Base-by-base conservation (phyloP, 2,888 invertebrate genomes). In the Disparrhopalites patrizii region DNA sequence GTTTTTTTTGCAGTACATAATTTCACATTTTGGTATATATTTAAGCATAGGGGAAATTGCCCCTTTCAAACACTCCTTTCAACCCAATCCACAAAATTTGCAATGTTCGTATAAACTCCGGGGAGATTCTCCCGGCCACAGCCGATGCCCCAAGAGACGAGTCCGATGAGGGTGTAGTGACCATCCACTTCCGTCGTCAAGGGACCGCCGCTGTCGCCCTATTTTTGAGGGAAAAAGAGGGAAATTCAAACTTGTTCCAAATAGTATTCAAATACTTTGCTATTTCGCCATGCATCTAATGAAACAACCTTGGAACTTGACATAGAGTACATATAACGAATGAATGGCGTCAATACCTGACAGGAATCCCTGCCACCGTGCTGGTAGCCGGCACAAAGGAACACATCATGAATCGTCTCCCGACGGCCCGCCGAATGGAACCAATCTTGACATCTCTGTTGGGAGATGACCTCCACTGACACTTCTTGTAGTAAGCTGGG, bases 321-420 rank as follows among this genome's bases (percentile, higher is more conserved):
- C n/a, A n/a, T n/a, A n/a, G n/a, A n/a, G n/a, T n/a, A 54, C 43
- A 28, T 55, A 62, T 1, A 15, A 20, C 2, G 40, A 1, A 36
- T 36, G 36, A 36, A 36, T 36, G 36, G 13, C 36, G 13, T 36
- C 8, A 36, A 65, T 77, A 83, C 85, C 82, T 85, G 85, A 76
- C 85, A 85, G 50, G 84, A 83, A 77, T 85, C 79, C 58, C 83
- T 77, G 3, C 83, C 83, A 75, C 90, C 91, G 81, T 93, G 91
- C 79, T 93, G 93, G 76, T 93, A 94, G 2, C 94, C 94, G 0
- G 94, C 94, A 78, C 94, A 94, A 0, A 94, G 81, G 78, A 93
- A 93, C 1, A 94, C 93, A 75, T 93, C 92, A 76, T 93, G 93
- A 68, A 94, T 94, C n/a, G 89, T 90, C 79, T 95, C 94, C 60